phyloP scores from a whole-genome alignment of 2,113 vertebrate species.

The Entelurus aequoreus region DNA sequence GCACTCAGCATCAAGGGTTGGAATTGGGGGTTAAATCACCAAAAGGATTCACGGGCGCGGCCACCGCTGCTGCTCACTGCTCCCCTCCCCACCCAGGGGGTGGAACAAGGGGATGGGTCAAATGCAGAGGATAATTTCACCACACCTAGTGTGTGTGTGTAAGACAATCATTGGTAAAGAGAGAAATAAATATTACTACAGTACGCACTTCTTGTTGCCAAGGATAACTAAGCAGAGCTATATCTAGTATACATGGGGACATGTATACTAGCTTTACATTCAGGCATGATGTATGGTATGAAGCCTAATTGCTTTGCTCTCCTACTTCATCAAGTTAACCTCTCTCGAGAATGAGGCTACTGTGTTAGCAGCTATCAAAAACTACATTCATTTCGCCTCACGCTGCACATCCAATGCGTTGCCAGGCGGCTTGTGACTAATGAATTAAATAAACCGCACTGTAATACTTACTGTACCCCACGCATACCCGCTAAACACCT shows the following conservation, averaged over 20 bases:
- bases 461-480: constrained; percentile 38
- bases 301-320: constrained; percentile 41
- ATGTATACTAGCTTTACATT: constrained; percentile 34
- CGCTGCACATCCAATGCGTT: constrained; percentile 7
- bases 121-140: no score
- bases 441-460: constrained; percentile 26
- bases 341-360: constrained; percentile 39
- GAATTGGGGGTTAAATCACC: no score
- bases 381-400: constrained; percentile 28
- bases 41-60: no score
- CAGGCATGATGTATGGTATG: constrained; percentile 40
- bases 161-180: no score
- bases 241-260: constrained; percentile 38
- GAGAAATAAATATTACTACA: constrained; percentile 24
- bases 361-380: constrained; percentile 45
- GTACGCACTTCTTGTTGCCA: constrained; percentile 35
- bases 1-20: no score
- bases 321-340: constrained; percentile 37
- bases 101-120: no score
- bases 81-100: no score
- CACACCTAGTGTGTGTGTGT: no score
- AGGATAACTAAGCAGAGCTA: constrained; percentile 49
- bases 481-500: constrained; percentile 53
- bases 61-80: no score
- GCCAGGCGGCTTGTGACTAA: constrained; percentile 20